Conservation (phyloP, 1,140 invertebrate genomes). For the Coelopa frigida region DNA sequence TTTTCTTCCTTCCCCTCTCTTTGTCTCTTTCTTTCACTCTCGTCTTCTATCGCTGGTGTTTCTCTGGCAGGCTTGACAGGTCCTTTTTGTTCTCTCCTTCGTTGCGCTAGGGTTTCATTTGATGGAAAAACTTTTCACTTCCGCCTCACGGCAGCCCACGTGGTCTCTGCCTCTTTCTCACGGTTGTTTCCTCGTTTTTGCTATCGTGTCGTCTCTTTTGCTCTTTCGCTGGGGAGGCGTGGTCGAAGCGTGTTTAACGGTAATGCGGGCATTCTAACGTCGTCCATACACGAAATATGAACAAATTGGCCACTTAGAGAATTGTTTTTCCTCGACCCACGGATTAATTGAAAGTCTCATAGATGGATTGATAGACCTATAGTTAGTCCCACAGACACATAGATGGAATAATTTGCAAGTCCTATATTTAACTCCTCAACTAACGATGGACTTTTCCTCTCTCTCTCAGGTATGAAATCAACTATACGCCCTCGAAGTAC, state of each 20-base stretch:
- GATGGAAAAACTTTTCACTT: constrained; percentile 41
- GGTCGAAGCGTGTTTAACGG: no score
- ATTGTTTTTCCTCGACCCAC: not conserved
- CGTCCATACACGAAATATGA: not conserved
- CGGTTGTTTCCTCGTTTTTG: constrained; percentile 41
- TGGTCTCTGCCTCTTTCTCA: constrained; percentile 31
- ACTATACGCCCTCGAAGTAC: constrained; percentile 58
- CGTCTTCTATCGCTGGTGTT: no score
- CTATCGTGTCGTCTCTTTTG: constrained; percentile 21
- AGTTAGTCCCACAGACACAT: no score
- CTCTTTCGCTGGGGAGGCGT: constrained; percentile 1
- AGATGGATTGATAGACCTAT: no score
- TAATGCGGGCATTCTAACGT: no score
- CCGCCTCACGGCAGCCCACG: constrained; percentile 14
- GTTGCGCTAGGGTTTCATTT: constrained; percentile 17
- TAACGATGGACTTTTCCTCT: not conserved
- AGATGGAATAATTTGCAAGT: no score
- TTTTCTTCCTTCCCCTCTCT: no score
- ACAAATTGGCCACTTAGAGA: not conserved
- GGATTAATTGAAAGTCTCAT: no score
- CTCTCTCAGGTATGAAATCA: constrained; percentile 38
- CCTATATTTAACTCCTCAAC: no score
- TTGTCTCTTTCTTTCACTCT: no score
- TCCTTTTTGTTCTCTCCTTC: no score
- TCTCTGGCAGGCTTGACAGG: no score